phyloP scores from a whole-genome alignment of 1,140 invertebrate genomes.

The Trichonephila clavipes region DNA sequence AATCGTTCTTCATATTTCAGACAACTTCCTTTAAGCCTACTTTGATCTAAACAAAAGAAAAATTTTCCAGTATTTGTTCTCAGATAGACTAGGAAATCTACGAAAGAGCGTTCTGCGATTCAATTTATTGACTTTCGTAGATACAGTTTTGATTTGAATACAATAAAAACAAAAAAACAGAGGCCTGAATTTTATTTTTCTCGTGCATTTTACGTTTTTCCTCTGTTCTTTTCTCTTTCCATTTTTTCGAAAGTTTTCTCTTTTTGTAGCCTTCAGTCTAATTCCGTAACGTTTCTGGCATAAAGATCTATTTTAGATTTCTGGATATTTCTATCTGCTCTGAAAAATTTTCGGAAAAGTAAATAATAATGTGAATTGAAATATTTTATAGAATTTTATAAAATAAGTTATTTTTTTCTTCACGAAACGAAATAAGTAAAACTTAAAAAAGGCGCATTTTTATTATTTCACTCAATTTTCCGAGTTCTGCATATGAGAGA shows the following conservation, averaged over 20 bases:
- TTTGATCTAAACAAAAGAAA: background rate
- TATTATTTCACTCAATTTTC: too few relatives aligned
- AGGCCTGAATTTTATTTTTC: background rate
- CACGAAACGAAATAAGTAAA: background rate
- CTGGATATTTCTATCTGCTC: background rate
- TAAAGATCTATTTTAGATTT: conserved; percentile 1
- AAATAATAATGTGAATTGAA: background rate
- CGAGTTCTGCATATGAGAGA: too few relatives aligned
- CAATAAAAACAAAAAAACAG: conserved; percentile 13
- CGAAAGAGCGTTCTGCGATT: background rate
- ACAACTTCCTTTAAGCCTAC: conserved; percentile 2
- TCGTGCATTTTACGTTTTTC: background rate
- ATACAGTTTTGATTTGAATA: conserved; percentile 36
- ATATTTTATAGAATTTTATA: background rate
- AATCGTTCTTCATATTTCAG: background rate
- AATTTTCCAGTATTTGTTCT: background rate
- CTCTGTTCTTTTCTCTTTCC: background rate
- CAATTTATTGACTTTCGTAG: conserved; percentile 21
- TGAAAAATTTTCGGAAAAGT: background rate
- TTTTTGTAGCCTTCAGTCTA: background rate
- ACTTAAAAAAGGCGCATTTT: background rate
- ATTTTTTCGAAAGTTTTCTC: background rate
- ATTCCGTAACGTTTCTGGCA: background rate
- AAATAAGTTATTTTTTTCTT: background rate
- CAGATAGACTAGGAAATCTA: background rate